phyloP scores from a whole-genome alignment of 1,140 invertebrate genomes.

The Subanguina moxae region DNA sequence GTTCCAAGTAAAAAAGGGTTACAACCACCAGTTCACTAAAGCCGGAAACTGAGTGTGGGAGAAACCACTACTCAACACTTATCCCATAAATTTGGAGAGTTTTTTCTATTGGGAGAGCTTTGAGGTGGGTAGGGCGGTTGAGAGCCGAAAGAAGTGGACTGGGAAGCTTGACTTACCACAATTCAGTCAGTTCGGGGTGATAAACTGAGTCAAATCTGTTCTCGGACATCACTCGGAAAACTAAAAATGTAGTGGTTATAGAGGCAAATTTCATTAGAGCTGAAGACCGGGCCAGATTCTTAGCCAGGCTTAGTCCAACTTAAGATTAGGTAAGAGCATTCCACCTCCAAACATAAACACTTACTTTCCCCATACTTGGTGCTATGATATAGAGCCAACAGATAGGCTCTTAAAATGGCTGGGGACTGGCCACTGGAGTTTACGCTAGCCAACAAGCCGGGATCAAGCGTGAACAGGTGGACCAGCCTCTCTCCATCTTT shows the following conservation, averaged over 20 bases:
- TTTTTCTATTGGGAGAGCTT: not conserved
- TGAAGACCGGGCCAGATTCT: no score
- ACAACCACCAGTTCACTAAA: not conserved
- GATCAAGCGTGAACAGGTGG: conserved; percentile 20
- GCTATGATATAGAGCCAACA: conserved; percentile 22
- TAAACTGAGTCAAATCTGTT: conserved; percentile 14
- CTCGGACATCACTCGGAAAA: conserved; percentile 21
- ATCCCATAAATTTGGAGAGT: not conserved
- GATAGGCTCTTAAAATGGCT: conserved; percentile 21
- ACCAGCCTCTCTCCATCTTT: conserved; percentile 21
- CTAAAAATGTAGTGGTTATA: not conserved
- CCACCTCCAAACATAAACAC: no score
- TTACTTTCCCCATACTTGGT: no score
- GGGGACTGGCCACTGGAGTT: conserved; percentile 4
- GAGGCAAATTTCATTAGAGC: no score
- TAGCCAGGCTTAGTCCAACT: no score
- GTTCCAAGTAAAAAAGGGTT: not conserved
- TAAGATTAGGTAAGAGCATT: no score
- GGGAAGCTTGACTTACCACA: not conserved
- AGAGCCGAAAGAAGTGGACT: not conserved
- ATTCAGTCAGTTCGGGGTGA: conserved; percentile 17
- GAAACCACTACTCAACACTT: not conserved
- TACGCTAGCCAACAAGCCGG: not conserved
- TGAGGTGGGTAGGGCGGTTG: not conserved
- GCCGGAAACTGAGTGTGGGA: no score